Conservation (phyloP, 1,140 invertebrate genomes). For the Aphis gossypii region DNA sequence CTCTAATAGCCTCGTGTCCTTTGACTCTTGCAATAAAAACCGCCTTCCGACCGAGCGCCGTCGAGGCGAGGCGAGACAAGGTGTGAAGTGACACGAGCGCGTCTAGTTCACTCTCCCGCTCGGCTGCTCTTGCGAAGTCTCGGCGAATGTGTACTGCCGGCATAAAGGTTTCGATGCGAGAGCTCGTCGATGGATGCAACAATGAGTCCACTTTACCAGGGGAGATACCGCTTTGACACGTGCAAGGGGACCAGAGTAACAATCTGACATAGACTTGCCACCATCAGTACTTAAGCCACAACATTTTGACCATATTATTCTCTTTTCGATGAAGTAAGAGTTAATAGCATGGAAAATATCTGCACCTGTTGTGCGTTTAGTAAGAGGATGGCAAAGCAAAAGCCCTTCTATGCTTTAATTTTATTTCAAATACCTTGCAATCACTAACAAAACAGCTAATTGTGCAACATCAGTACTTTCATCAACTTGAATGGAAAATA, state of each 20-base stretch:
- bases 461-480: neutral
- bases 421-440: neutral
- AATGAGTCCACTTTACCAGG: neutral
- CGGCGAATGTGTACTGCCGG: too few relatives aligned
- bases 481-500: neutral
- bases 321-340: neutral
- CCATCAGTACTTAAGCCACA: too few relatives aligned
- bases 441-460: neutral
- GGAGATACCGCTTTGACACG: neutral
- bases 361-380: neutral
- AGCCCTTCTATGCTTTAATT: neutral
- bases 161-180: neutral
- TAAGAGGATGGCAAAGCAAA: slow-evolving; percentile 23
- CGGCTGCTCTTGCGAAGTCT: too few relatives aligned
- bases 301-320: neutral
- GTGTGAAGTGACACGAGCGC: too few relatives aligned
- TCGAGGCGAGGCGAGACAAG: too few relatives aligned
- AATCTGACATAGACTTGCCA: neutral
- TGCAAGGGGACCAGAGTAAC: neutral
- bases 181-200: neutral
- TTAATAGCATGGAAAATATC: neutral
- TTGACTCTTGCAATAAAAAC: too few relatives aligned
- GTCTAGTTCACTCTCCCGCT: too few relatives aligned
- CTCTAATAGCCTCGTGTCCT: too few relatives aligned
- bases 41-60: too few relatives aligned